phyloP scores from a whole-genome alignment of 2,113 vertebrate species.

The Condylura cristata region DNA sequence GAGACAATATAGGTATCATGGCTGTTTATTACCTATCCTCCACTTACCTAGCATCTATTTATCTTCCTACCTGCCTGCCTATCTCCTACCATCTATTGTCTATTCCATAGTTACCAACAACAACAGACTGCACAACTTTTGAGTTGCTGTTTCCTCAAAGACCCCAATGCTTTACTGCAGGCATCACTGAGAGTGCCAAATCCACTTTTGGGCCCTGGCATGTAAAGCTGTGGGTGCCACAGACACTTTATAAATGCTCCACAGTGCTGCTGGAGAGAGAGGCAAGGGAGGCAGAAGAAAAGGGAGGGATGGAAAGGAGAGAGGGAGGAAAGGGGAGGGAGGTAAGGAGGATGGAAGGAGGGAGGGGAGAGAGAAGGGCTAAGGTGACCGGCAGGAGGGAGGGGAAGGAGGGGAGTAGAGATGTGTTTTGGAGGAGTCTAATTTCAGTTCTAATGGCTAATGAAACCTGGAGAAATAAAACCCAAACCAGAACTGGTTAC shows the following conservation, averaged over 20 bases:
- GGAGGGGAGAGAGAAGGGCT: accelerated
- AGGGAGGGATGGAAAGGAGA: neutral
- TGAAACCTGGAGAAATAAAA: neutral
- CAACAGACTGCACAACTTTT: neutral
- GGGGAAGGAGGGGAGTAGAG: neutral
- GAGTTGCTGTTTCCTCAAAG: neutral
- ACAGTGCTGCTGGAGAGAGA: neutral
- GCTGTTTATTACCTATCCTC: neutral
- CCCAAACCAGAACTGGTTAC: neutral
- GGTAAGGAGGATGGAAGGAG: accelerated
- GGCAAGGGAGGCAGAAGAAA: too few relatives aligned
- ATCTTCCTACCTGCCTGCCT: too few relatives aligned
- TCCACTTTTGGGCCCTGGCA: neutral
- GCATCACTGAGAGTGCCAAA: neutral
- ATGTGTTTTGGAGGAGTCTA: neutral
- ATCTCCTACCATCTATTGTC: too few relatives aligned
- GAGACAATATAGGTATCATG: neutral
- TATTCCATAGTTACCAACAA: neutral
- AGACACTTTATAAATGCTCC: neutral
- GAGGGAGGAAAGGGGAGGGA: accelerated
- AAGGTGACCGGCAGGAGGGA: accelerated
- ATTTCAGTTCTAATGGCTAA: neutral
- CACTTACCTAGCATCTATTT: too few relatives aligned
- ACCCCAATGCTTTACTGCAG: neutral
- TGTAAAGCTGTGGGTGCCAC: neutral